These are phyloP conservation scores for Chaitophorus viminalis DNA, from an alignment of 2,888 invertebrate genomes.

Conservation along the genomic window DNA sequence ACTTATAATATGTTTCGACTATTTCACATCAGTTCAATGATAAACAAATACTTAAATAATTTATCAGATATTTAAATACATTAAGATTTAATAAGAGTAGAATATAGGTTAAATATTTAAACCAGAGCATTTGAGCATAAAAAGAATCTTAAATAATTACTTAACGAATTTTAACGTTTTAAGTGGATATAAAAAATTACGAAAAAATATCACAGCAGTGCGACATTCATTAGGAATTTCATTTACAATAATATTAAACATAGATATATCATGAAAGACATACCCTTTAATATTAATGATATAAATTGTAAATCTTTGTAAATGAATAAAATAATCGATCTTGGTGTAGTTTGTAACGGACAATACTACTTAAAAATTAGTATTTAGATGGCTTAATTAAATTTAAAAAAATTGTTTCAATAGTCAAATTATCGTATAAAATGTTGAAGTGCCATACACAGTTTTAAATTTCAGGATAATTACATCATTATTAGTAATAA, in stretches of 20 bases:
- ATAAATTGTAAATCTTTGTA: background rate
- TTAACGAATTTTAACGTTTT: background rate
- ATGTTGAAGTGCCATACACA: too few relatives aligned
- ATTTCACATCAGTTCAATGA: background rate
- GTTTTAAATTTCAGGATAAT: background rate
- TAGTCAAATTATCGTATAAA: too few relatives aligned
- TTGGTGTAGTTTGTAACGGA: background rate
- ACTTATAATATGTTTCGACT: background rate
- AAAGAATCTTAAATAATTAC: constrained; percentile 1
- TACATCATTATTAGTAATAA: too few relatives aligned
- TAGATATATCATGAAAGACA: background rate
- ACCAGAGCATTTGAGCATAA: background rate
- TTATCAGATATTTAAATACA: background rate
- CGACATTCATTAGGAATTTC: background rate
- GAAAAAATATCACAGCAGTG: background rate
- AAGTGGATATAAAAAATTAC: background rate
- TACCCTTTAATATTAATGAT: constrained; percentile 4
- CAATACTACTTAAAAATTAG: background rate
- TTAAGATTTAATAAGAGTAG: background rate
- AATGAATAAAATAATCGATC: background rate
- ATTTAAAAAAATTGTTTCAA: too few relatives aligned
- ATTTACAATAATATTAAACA: too few relatives aligned
- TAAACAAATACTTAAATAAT: background rate
- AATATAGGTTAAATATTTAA: background rate
- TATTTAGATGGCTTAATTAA: background rate